Conservation (phyloP, 2,888 invertebrate genomes). For the Teleiodes luculella region DNA sequence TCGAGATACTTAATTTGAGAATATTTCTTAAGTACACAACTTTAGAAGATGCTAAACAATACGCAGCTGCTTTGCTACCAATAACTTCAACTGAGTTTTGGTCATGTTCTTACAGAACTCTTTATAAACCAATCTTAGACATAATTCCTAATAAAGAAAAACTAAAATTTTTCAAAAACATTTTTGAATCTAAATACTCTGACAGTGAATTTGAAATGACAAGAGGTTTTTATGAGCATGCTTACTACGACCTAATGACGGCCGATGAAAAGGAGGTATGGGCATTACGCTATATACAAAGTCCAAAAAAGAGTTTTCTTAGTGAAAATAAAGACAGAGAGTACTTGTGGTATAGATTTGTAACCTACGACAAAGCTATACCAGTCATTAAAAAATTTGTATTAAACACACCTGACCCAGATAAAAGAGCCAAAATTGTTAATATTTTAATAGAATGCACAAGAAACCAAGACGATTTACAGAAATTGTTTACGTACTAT, state of each 20-base stretch:
- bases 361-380: constrained; percentile 45
- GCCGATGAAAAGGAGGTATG: constrained; percentile 42
- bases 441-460: constrained; percentile 37
- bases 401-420: constrained; percentile 30
- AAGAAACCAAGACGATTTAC: constrained; percentile 38
- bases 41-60: constrained; percentile 38
- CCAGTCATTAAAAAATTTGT: constrained; percentile 39
- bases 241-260: constrained; percentile 40
- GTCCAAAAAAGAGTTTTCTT: constrained; percentile 14
- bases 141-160: constrained; percentile 37
- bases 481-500: constrained; percentile 44
- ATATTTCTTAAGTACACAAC: constrained; percentile 33
- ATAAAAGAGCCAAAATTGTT: constrained; percentile 36
- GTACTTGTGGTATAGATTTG: constrained; percentile 47
- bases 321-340: not conserved
- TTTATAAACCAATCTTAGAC: constrained; percentile 30
- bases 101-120: constrained; percentile 23
- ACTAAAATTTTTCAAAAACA: constrained; percentile 39
- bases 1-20: constrained; percentile 33
- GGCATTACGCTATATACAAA: constrained; percentile 45
- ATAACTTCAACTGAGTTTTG: constrained; percentile 25
- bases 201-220: constrained; percentile 40
- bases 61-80: constrained; percentile 27
- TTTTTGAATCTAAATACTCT: constrained; percentile 41
- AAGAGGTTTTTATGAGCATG: constrained; percentile 32